Evolutionary conservation across 2,797 vertebrate genomes (phyloP).

Genomic region (Peromyscus aztecus): DNA sequence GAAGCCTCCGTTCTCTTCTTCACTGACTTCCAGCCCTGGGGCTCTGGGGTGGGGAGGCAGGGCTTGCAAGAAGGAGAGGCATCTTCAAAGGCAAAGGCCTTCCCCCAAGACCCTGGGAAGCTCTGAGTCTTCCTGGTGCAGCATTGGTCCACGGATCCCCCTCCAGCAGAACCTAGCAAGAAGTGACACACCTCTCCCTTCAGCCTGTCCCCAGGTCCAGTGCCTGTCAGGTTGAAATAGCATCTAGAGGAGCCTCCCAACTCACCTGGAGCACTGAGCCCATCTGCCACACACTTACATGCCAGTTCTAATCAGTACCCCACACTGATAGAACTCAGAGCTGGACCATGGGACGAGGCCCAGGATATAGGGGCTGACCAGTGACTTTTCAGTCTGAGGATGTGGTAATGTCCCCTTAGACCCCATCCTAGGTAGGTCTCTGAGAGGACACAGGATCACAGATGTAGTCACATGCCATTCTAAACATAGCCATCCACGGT

Average conservation of each 20-base stretch:
- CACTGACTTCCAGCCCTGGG: neutral
- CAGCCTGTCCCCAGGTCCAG: neutral
- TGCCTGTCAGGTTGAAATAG: neutral
- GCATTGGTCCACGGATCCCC: neutral
- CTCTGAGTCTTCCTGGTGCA: neutral
- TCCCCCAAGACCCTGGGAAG: neutral
- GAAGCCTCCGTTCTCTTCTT: slow-evolving; percentile 77
- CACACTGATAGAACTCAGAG: neutral
- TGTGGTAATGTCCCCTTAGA: slow-evolving; percentile 49
- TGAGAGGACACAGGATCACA: slow-evolving; percentile 47
- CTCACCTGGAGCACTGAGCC: neutral
- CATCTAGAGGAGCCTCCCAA: neutral
- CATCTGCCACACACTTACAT: neutral
- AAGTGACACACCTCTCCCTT: neutral
- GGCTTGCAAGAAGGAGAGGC: neutral
- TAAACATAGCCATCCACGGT: neutral
- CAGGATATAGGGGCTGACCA: neutral
- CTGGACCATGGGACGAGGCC: neutral
- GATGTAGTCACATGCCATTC: neutral
- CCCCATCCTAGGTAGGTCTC: neutral
- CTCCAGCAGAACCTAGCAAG: neutral
- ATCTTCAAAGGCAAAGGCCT: slow-evolving; percentile 36
- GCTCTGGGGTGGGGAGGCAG: neutral
- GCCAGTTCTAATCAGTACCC: neutral
- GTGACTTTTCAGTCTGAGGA: neutral